phyloP scores from a whole-genome alignment of 2,888 invertebrate genomes.

The Lycaena phlaeas region DNA sequence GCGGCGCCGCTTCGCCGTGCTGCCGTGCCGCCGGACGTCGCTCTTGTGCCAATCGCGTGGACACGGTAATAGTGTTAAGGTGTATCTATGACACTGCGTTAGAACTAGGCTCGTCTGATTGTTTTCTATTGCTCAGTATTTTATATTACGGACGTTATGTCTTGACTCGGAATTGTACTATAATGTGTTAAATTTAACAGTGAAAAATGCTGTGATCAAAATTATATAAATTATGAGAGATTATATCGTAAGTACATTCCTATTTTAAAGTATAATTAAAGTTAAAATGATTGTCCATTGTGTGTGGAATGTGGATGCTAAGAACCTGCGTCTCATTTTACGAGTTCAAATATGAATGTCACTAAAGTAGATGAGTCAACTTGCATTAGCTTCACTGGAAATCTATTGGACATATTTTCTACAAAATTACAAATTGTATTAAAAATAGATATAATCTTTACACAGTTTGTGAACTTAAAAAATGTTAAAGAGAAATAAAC shows the following conservation, averaged over 20 bases:
- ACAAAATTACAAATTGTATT: constrained; percentile 64
- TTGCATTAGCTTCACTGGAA: constrained; percentile 48
- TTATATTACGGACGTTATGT: constrained; percentile 55
- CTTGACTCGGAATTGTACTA: constrained; percentile 65
- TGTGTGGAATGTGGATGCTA: too few relatives aligned
- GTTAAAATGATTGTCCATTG: constrained; percentile 45
- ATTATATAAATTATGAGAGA: constrained; percentile 72
- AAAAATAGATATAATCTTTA: constrained; percentile 50
- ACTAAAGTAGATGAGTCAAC: constrained; percentile 39
- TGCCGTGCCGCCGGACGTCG: constrained; percentile 42
- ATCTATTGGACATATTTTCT: constrained; percentile 63
- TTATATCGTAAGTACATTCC: constrained; percentile 72
- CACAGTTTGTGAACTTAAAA: constrained; percentile 65
- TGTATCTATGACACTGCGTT: constrained; percentile 56
- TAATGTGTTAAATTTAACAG: constrained; percentile 69
- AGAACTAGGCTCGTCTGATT: constrained; percentile 56
- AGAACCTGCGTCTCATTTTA: constrained; percentile 14
- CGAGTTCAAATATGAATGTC: constrained; percentile 47
- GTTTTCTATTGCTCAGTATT: constrained; percentile 72
- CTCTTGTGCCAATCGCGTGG: constrained; percentile 64
- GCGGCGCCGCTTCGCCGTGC: not conserved
- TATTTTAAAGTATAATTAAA: constrained; percentile 64
- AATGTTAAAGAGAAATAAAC: constrained; percentile 61
- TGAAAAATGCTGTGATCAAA: constrained; percentile 72
- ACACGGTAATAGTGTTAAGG: constrained; percentile 67